A percentile compares a stretch with the other conserved stretches of the same genome.
These are phyloP conservation scores for Dendrolimus kikuchii DNA, from an alignment of 1,140 invertebrate genomes.

Conservation along the genomic window DNA sequence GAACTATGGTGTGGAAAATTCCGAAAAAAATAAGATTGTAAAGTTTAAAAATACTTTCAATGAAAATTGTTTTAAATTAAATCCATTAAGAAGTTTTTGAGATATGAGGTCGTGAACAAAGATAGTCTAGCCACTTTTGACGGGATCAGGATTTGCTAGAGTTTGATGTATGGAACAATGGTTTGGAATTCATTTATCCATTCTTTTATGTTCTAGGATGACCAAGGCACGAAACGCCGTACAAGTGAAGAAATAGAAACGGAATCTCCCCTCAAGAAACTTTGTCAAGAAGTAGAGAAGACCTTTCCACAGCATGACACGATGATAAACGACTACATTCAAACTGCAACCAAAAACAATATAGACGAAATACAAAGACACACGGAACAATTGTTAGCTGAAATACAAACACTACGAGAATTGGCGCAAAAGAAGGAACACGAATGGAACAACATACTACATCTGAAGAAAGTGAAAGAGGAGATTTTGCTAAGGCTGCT, in stretches of 20 bases:
- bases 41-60: too few species aligned
- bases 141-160: too few species aligned
- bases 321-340: slow-evolving; percentile 75
- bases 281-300: slow-evolving; percentile 71
- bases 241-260: slow-evolving; percentile 52
- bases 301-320: slow-evolving; percentile 72
- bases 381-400: slow-evolving; percentile 73
- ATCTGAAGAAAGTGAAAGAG: slow-evolving; percentile 86
- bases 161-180: too few species aligned
- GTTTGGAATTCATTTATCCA: neutral
- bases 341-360: slow-evolving; percentile 70
- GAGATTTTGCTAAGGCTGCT: slow-evolving; percentile 80
- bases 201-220: slow-evolving; percentile 34
- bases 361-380: slow-evolving; percentile 74
- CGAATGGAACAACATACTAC: slow-evolving; percentile 87
- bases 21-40: too few species aligned
- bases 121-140: too few species aligned
- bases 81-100: too few species aligned
- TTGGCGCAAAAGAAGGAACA: slow-evolving; percentile 83
- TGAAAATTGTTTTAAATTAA: too few species aligned
- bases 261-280: slow-evolving; percentile 66
- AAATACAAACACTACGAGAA: slow-evolving; percentile 79
- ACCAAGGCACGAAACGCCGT: slow-evolving; percentile 42
- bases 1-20: too few species aligned
- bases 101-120: too few species aligned